phyloP scores from a whole-genome alignment of 2,888 invertebrate species.

The Nemoura dubitans region DNA sequence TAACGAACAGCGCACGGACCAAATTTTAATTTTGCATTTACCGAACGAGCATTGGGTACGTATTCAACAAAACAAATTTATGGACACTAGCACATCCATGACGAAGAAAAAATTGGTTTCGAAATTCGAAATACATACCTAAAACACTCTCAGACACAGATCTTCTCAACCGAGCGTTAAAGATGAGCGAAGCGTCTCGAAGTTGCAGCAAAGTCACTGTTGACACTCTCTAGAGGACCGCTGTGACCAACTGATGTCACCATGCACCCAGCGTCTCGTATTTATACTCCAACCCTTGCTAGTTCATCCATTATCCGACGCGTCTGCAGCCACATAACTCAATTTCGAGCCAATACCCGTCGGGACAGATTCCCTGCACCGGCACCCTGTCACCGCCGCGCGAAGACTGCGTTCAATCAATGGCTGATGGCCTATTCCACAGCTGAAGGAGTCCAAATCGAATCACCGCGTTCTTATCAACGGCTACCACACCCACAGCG shows the following conservation, averaged over 20 bases:
- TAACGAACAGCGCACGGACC: no score
- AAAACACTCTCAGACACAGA: not conserved
- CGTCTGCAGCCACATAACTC: slow-evolving; percentile 41
- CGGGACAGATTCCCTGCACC: slow-evolving; percentile 32
- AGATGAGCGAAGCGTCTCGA: not conserved
- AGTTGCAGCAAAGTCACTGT: not conserved
- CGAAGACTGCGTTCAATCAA: slow-evolving; percentile 9
- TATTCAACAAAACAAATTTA: no score
- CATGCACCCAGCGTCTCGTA: not conserved
- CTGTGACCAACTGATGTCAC: slow-evolving; percentile 26
- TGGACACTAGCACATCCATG: no score
- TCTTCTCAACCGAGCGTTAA: not conserved
- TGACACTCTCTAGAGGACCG: slow-evolving; percentile 22
- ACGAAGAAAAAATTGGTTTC: no score
- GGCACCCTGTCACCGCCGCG: not conserved
- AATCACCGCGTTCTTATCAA: slow-evolving; percentile 42
- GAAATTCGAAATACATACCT: not conserved
- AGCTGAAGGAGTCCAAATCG: slow-evolving; percentile 37
- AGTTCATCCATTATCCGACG: not conserved
- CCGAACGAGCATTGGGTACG: no score
- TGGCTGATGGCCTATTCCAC: slow-evolving; percentile 34
- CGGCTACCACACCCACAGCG: not conserved
- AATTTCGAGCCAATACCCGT: slow-evolving; percentile 44
- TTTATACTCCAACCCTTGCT: slow-evolving; percentile 42
- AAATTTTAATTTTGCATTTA: no score